Evolutionary conservation across 2,113 vertebrate genomes (phyloP).

Genomic region (Ictalurus punctatus): DNA sequence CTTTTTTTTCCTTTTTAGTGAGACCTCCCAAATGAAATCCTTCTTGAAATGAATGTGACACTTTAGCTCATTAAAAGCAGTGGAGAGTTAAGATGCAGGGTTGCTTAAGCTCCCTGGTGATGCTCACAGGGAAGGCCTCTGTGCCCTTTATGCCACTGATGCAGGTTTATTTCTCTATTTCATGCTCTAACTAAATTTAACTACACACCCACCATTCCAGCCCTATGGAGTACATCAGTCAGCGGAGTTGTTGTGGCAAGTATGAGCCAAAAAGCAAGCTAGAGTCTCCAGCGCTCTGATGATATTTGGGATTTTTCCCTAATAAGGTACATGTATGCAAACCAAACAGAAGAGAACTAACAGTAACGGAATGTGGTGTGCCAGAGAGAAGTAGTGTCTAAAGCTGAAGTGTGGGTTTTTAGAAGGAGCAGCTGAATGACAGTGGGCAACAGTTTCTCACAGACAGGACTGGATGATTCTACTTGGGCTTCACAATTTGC

Average conservation of each 20-base stretch:
- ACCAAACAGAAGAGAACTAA: neutral
- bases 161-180: slow-evolving; percentile 62
- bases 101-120: slow-evolving; percentile 65
- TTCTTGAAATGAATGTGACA: slow-evolving; percentile 69
- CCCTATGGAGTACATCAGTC: slow-evolving; percentile 18
- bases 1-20: slow-evolving; percentile 58
- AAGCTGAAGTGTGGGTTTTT: neutral
- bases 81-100: slow-evolving; percentile 59
- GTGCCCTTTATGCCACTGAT: slow-evolving; percentile 62
- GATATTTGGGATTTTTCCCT: slow-evolving; percentile 15
- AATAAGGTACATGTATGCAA: slow-evolving; percentile 4
- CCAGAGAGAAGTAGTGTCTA: neutral
- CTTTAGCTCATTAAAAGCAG: slow-evolving; percentile 75
- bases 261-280: neutral
- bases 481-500: slow-evolving; percentile 55
- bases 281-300: neutral
- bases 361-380: neutral
- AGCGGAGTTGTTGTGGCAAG: neutral
- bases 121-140: slow-evolving; percentile 52
- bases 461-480: slow-evolving; percentile 49
- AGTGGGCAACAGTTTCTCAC: slow-evolving; percentile 35
- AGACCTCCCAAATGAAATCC: slow-evolving; percentile 67
- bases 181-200: slow-evolving; percentile 61
- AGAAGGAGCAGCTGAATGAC: slow-evolving; percentile 31
- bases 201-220: neutral